Evolutionary conservation across 2,888 invertebrate species (phyloP), one percentile per base, ranked within the genome.

Genomic region (Drosophila ezoana): DNA sequence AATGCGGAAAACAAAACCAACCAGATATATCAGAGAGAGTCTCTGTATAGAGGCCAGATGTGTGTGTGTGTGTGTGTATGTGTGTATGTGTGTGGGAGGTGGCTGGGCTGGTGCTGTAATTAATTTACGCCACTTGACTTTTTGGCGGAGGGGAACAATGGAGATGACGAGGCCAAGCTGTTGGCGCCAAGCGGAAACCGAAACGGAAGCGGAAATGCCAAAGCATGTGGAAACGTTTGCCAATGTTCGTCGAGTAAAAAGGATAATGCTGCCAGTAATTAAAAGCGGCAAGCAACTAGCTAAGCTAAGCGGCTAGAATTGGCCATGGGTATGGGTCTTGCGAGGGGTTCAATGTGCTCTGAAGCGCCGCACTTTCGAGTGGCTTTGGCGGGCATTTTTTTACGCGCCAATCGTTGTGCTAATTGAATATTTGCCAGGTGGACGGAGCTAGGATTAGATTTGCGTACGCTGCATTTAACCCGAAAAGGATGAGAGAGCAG

Each of bases 101-200:
- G 20, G 6, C 41, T n/a, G 56, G 18, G 18, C 49, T 67, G 72
- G 76, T 52, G 69, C 86, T 77, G 89, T 89, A 85, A 85, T 85
- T 87, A 85, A 85, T 89, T 87, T 89, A 85, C 85, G 89, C 89
- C 79, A 81, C 85, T 85, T 85, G 87, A 89, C 79, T 87, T 85
- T 79, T 79, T 75, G 67, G 80, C 48, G 28, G 48, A 70, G 67
- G 80, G 52, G 28, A 54, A 70, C 76, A 79, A 79, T 79, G 79
- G 49, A 56, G 45, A 76, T 52, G 60, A 49, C 38, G 56, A 74
- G 63, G 43, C 57, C 33, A 38, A 56, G 45, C 53, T 32, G 60
- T 28, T 85, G 86, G 86, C 86, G 87, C 87, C 85, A 67, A 61
- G 69, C 76, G 86, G 86, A 79, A 57, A 23, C 44, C 44, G 16